Conservation (phyloP, 2,113 vertebrate genomes). For the Phyllostomus hastatus region DNA sequence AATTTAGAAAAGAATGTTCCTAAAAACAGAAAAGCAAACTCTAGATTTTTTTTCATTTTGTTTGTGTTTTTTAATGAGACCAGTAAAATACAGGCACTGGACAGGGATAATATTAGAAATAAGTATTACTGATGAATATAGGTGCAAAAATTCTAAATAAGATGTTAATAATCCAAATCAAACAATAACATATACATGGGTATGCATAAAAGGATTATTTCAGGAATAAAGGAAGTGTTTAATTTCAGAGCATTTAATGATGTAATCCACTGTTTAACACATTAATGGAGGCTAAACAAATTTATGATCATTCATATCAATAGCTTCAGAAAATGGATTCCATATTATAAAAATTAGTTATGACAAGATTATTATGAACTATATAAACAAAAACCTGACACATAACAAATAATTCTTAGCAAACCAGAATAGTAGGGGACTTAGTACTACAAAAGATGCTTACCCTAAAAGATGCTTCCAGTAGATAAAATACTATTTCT, state of each 20-base stretch:
- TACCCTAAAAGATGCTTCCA: not conserved
- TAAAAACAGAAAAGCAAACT: not conserved
- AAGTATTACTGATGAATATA: not conserved
- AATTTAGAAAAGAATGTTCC: not conserved
- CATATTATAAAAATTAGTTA: not conserved
- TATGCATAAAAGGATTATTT: not conserved
- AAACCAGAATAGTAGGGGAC: not conserved
- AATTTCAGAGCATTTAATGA: conserved; percentile 1
- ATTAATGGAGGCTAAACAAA: not conserved
- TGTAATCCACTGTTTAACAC: not conserved
- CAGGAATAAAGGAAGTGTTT: not conserved
- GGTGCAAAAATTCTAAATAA: not conserved
- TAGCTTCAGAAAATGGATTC: not conserved
- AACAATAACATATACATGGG: not conserved
- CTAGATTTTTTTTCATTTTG: no score
- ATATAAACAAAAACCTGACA: not conserved
- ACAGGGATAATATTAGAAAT: not conserved
- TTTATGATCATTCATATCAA: not conserved
- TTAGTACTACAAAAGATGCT: not conserved
- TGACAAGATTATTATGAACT: not conserved
- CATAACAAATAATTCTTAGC: not conserved
- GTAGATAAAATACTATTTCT: not conserved
- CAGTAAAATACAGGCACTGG: not conserved
- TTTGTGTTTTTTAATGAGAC: not conserved
- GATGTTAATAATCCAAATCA: not conserved